Evolutionary conservation across 2,113 vertebrate species (phyloP).

Genomic region (Platichthys flesus): DNA sequence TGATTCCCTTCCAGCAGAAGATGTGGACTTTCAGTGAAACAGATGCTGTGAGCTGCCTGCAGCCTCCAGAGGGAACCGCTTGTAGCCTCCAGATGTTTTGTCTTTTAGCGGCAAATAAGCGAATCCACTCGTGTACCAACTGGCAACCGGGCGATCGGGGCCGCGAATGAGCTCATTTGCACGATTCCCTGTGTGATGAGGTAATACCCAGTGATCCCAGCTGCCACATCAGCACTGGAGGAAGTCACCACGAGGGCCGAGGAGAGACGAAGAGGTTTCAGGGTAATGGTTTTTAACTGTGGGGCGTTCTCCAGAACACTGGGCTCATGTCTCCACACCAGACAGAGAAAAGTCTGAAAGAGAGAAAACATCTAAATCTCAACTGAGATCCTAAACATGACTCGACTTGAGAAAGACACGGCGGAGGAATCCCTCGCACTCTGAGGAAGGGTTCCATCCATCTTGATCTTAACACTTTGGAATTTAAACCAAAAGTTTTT

Average conservation of each 20-base stretch:
- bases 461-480: slow-evolving; percentile 17
- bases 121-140: slow-evolving; percentile 10
- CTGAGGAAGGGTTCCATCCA: slow-evolving; percentile 9
- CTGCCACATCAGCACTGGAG: slow-evolving; percentile 11
- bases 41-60: neutral
- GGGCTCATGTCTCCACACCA: neutral
- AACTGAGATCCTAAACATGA: slow-evolving; percentile 43
- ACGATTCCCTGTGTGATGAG: slow-evolving; percentile 18
- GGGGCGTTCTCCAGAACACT: neutral
- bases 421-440: slow-evolving; percentile 24
- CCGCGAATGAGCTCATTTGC: slow-evolving; percentile 39
- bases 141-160: neutral
- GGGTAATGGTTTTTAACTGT: neutral
- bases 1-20: neutral
- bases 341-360: neutral
- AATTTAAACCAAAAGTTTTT: slow-evolving; percentile 40
- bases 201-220: slow-evolving; percentile 6
- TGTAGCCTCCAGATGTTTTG: slow-evolving; percentile 19
- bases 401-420: slow-evolving; percentile 38
- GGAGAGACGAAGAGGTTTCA: neutral
- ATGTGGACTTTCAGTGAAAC: slow-evolving; percentile 9
- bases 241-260: neutral
- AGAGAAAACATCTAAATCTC: slow-evolving; percentile 20
- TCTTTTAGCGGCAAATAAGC: slow-evolving; percentile 20
- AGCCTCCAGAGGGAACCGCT: neutral